Conservation (phyloP, 2,113 vertebrate genomes). For the Penelope pileata region DNA sequence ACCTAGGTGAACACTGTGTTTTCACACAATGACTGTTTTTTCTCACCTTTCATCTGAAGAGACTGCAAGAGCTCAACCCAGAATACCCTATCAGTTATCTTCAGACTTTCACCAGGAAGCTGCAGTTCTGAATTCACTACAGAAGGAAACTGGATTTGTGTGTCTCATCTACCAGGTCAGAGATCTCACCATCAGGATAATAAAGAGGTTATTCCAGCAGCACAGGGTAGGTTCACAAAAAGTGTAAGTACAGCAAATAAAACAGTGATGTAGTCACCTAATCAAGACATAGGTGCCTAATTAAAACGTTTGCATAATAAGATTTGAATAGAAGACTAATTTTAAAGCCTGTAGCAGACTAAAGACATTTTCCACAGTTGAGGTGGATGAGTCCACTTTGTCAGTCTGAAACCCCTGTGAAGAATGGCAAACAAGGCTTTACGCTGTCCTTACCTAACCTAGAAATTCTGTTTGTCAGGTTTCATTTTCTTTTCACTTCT, state of each 20-base stretch:
- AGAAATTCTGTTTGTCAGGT: neutral
- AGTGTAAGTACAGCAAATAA: neutral
- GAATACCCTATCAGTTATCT: neutral
- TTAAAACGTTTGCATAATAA: neutral
- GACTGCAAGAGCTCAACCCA: neutral
- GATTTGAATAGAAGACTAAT: neutral
- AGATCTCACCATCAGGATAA: neutral
- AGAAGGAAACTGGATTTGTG: accelerated
- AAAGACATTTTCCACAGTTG: neutral
- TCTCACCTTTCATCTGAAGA: neutral
- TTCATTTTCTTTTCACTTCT: neutral
- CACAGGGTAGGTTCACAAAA: neutral
- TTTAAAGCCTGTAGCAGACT: neutral
- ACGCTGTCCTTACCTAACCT: neutral
- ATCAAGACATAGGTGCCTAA: neutral
- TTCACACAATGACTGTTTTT: neutral
- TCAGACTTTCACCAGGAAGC: neutral
- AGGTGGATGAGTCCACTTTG: neutral
- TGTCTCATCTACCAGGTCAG: neutral
- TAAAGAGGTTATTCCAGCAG: neutral
- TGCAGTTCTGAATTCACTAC: neutral
- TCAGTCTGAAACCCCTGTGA: neutral
- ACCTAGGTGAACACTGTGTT: neutral
- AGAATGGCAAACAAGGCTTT: neutral
- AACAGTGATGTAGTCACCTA: neutral